Evolutionary conservation across 2,888 invertebrate genomes (phyloP), one percentile per base, ranked within the genome.

Genomic region (Meandrusa payeni): DNA sequence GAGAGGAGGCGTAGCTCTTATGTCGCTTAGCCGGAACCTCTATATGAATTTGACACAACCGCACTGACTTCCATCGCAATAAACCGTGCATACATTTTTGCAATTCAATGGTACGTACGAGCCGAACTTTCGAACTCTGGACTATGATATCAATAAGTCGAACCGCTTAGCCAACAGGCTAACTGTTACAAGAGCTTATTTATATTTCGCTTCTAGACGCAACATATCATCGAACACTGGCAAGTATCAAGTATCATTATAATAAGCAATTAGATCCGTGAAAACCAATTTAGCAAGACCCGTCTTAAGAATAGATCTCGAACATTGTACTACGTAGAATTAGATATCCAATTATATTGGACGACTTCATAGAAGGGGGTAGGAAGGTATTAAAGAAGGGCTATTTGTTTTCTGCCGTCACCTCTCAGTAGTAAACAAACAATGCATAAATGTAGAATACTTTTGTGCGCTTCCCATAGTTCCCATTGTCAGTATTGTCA

Each of bases 381-480:
- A 76, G 49, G 42, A 41, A 41, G 50, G 55, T 61, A 55, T 57
- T n/a, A 63, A 68, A 68, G 69, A 67, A 66, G 55, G 62, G 66
- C 67, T 82, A 82, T 87, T 86, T 86, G 82, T 86, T 82, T 80
- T 80, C 74, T 66, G 64, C 75, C 70, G 75, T 77, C 83, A 83
- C 76, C 78, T 82, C 70, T 74, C 65, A 66, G 62, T 67, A 66
- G 72, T 75, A 83, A 79, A 79, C 85, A 87, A 85, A 87, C 85
- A 87, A 80, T 73, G 69, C 74, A 76, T 77, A 75, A 78, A 80
- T 80, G 75, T 67, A 67, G 57, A 64, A 62, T 59, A 73, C 74
- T 76, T 77, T 83, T 85, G 81, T 80, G 55, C 63, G 57, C 68
- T 74, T 75, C 75, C 70, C 76, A 76, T 76, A 77, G 71, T 45